These are phyloP conservation scores for Fistularia tabacaria DNA, from an alignment of 2,797 vertebrate species.

Conservation along the genomic window DNA sequence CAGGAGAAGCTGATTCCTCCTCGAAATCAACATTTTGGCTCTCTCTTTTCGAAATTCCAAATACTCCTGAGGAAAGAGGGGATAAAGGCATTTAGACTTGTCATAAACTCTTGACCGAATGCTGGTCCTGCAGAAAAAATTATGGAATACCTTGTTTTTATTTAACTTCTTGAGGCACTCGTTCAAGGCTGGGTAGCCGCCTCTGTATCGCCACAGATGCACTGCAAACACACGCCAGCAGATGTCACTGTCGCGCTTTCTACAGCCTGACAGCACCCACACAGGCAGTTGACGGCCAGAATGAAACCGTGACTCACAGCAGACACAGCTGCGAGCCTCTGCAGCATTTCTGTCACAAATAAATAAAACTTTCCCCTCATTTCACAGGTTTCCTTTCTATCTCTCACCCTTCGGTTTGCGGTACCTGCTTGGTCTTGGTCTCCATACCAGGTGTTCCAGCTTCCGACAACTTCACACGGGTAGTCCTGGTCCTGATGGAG, in stretches of 20 bases:
- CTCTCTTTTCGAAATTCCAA: conserved; percentile 87
- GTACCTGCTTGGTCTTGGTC: conserved; percentile 96
- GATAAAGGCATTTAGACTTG: too few relatives aligned
- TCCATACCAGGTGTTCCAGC: conserved; percentile 98
- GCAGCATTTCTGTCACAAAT: neutral
- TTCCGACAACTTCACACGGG: conserved; percentile 92
- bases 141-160: conserved; percentile 78
- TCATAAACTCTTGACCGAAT: neutral
- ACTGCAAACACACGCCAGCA: conserved; percentile 70
- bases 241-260: neutral
- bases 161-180: conserved; percentile 87
- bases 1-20: conserved; percentile 89
- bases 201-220: conserved; percentile 92
- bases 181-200: conserved; percentile 89
- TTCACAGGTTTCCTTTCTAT: neutral
- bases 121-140: neutral
- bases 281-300: too few relatives aligned
- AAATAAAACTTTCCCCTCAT: too few relatives aligned
- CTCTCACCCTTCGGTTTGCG: conserved; percentile 66
- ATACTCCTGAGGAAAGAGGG: conserved; percentile 76
- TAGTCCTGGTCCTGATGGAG: conserved; percentile 85
- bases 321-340: too few relatives aligned
- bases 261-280: too few relatives aligned
- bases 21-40: conserved; percentile 89
- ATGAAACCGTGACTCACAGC: too few relatives aligned